Evolutionary conservation across 2,113 vertebrate genomes (phyloP).

Genomic region (Antidorcas marsupialis): DNA sequence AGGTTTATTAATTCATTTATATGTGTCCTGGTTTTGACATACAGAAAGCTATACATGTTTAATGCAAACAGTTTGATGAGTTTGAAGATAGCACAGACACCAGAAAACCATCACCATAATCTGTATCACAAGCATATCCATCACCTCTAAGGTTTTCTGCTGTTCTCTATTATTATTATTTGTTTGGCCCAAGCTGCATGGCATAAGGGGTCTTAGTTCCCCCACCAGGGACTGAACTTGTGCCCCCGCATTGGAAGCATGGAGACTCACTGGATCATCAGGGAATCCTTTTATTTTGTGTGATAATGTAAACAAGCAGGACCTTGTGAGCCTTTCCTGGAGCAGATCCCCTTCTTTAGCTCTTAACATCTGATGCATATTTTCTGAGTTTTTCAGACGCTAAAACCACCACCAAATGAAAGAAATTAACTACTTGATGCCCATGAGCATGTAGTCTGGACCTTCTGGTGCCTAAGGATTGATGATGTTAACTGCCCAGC

Average conservation of each 20-base stretch:
- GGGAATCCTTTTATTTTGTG: not conserved
- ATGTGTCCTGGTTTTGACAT: not conserved
- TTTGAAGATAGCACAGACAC: not conserved
- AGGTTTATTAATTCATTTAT: not conserved
- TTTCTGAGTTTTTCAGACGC: not conserved
- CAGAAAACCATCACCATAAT: not conserved
- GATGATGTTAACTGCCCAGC: not conserved
- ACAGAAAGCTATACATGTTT: not conserved
- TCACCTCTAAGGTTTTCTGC: not conserved
- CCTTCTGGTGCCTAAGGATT: not conserved
- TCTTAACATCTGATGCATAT: not conserved
- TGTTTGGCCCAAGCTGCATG: not conserved
- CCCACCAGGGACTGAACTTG: not conserved
- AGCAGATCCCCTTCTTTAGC: not conserved
- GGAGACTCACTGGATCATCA: not conserved
- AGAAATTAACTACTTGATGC: not conserved
- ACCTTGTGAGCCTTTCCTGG: not conserved
- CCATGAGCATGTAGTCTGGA: not conserved
- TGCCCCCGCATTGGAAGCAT: not conserved
- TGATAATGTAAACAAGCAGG: not conserved
- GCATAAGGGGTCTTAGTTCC: not conserved
- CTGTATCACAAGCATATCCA: not conserved
- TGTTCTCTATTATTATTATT: not conserved
- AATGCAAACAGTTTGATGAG: not conserved
- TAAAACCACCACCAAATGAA: not conserved